A percentile compares a stretch with the other conserved stretches of the same genome.
These are phyloP conservation scores for Strongylocentrotus purpuratus DNA, from an alignment of 35 echinoderm and acorn worm genomes.

Conservation along the genomic window DNA sequence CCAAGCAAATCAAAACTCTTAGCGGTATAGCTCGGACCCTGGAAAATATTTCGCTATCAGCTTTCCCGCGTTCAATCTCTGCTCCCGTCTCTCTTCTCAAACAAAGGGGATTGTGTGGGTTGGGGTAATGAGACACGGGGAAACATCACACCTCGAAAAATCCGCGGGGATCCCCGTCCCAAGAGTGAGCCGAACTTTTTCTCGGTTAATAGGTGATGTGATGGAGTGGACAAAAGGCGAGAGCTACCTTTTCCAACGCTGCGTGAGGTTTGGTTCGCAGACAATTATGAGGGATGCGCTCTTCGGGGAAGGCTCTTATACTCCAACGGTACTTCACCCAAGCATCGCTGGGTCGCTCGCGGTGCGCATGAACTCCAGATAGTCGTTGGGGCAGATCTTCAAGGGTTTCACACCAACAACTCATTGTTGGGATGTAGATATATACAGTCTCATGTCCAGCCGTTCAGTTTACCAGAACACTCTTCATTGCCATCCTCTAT, in stretches of 20 bases:
- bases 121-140: background rate
- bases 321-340: background rate
- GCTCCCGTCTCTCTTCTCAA: background rate
- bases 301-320: background rate
- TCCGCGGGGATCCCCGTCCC: background rate
- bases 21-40: background rate
- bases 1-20: background rate
- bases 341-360: background rate
- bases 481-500: too few species aligned
- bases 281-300: background rate
- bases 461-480: background rate
- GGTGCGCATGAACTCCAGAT: background rate
- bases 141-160: background rate
- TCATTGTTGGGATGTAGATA: background rate
- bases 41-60: background rate
- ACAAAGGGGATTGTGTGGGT: background rate
- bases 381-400: background rate
- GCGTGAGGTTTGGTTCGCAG: background rate
- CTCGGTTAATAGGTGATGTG: background rate
- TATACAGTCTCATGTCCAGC: background rate
- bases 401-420: background rate
- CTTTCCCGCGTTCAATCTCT: background rate
- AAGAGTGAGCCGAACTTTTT: background rate
- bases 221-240: background rate
- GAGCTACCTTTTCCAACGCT: background rate